These are phyloP conservation scores for Nephrotoma flavescens DNA, from an alignment of 2,888 invertebrate genomes.

Conservation along the genomic window DNA sequence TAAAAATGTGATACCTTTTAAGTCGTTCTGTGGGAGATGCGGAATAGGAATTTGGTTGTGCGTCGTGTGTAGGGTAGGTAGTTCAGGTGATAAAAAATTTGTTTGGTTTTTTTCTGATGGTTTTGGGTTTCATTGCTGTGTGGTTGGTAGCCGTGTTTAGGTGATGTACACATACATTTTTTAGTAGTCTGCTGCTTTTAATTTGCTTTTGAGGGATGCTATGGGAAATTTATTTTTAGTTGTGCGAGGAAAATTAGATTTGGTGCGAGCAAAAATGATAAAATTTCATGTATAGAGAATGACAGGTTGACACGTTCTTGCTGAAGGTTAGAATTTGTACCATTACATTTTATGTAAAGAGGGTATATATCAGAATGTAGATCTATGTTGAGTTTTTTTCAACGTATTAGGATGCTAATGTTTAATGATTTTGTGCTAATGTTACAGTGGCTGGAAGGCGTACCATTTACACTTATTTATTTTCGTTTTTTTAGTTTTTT, in stretches of 20 bases:
- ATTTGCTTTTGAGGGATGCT: not conserved
- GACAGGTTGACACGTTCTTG: not conserved
- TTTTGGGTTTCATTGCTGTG: not conserved
- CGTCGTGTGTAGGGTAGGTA: not conserved
- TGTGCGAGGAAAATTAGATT: not conserved
- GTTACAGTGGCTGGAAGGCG: no score
- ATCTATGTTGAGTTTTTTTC: not conserved
- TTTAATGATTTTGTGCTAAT: no score
- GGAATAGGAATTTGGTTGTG: not conserved
- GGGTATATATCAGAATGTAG: not conserved
- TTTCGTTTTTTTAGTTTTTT: no score
- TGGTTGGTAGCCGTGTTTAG: not conserved
- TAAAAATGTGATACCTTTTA: not conserved
- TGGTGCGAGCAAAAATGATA: not conserved
- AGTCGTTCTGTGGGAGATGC: not conserved
- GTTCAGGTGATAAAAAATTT: not conserved
- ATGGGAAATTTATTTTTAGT: not conserved
- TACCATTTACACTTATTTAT: no score
- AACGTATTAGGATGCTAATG: not conserved
- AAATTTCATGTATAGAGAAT: not conserved
- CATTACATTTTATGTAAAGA: not conserved
- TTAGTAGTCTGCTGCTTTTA: not conserved
- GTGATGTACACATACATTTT: not conserved
- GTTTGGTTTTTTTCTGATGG: not conserved
- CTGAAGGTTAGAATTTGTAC: not conserved